Evolutionary conservation across 1,140 invertebrate species (phyloP).

Genomic region (Manduca sexta): DNA sequence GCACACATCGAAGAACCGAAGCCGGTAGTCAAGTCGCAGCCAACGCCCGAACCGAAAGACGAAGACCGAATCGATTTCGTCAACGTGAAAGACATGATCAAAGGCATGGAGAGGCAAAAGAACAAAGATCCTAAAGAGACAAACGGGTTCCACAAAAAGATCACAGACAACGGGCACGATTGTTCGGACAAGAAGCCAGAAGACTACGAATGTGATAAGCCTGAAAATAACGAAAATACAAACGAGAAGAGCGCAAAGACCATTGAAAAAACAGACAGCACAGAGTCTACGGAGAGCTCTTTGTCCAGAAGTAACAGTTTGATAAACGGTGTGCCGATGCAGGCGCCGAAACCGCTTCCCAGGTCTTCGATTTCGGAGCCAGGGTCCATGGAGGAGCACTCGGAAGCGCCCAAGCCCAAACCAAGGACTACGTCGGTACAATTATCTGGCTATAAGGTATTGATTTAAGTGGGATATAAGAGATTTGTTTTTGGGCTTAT

Average conservation of each 20-base stretch:
- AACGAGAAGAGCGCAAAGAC: conserved; percentile 31
- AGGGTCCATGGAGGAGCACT: conserved; percentile 60
- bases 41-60: conserved; percentile 38
- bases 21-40: conserved; percentile 25
- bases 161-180: conserved; percentile 57
- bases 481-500: no score
- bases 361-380: conserved; percentile 69
- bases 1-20: conserved; percentile 45
- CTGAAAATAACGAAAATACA: conserved; percentile 27
- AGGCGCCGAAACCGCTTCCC: conserved; percentile 85
- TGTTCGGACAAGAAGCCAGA: conserved; percentile 22
- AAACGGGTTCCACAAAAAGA: conserved; percentile 58
- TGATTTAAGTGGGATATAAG: conserved; percentile 10
- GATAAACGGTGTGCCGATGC: conserved; percentile 45
- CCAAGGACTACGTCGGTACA: conserved; percentile 77
- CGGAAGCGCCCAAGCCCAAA: conserved; percentile 78
- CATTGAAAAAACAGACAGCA: conserved; percentile 34
- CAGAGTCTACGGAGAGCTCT: conserved; percentile 41
- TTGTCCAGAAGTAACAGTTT: conserved; percentile 56
- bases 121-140: conserved; percentile 39
- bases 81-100: conserved; percentile 70
- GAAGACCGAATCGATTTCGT: conserved; percentile 68
- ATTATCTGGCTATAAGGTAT: conserved; percentile 81
- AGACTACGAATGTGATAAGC: conserved; percentile 16
- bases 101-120: conserved; percentile 66